Conservation (phyloP, 2,797 vertebrate genomes). For the Naso thynnoides region DNA sequence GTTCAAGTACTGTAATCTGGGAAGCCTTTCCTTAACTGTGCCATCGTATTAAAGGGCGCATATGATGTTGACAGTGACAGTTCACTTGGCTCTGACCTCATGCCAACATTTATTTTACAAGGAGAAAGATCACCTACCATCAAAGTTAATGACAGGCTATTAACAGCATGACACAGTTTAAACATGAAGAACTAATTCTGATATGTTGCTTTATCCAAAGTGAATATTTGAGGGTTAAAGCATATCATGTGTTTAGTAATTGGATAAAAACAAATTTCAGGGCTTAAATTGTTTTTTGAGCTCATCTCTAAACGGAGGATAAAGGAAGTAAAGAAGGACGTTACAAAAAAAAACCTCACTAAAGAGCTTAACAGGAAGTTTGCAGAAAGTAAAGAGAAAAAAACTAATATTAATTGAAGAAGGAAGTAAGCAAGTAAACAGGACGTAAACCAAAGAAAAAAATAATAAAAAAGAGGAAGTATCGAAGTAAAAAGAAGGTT, state of each 20-base stretch:
- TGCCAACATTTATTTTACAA: conserved; percentile 6
- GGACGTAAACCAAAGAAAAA: too few relatives aligned
- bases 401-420: too few relatives aligned
- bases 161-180: too few relatives aligned
- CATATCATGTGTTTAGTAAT: background rate
- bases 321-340: too few relatives aligned
- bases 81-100: conserved; percentile 4
- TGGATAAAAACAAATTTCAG: background rate
- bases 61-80: conserved; percentile 15
- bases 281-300: background rate
- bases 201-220: background rate
- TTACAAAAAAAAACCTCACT: too few relatives aligned
- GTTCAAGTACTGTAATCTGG: conserved; percentile 27
- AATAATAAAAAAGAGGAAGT: too few relatives aligned
- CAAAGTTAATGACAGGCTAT: background rate
- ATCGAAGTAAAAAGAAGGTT: too few relatives aligned
- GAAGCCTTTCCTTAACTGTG: conserved; percentile 2
- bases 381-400: too few relatives aligned
- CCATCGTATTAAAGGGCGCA: background rate
- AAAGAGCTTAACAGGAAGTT: too few relatives aligned
- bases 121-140: background rate
- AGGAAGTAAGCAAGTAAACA: background rate
- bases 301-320: background rate
- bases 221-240: background rate
- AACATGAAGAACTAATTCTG: background rate